Base-by-base conservation (phyloP, 1,140 invertebrate genomes). In the Metopolophium dirhodum region DNA sequence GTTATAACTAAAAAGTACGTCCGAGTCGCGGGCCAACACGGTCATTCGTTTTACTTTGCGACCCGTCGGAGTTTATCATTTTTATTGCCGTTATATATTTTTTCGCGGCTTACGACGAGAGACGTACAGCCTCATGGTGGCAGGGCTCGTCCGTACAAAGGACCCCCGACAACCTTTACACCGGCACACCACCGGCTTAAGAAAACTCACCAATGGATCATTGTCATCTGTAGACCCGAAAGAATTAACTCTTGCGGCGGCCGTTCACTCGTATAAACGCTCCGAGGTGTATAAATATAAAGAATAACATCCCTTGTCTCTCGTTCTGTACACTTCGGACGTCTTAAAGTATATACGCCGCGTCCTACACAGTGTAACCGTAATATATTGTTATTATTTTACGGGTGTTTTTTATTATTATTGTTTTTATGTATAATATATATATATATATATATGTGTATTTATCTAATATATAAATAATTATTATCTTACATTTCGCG, bases 51-150 rank as follows among this genome's bases (percentile, higher is more conserved):
- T 92, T 92, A 92, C 91, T 92, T 92, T 92, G 30, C 68, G 35
- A 26, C 77, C 49, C 91, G 77, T 93, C 91, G 77, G 77, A 57
- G 82, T 93, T 93, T 93, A 93, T 93, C 91, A 93, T 93, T 93
- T 93, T 93, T 93, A 93, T 93, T 93, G 82, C 91, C 91, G 77
- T 93, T 54, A 41, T 93, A 93, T 85, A 93, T 93, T 86, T 86
- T 77, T 86, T 86, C 35, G n/a, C 91, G 37, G 91, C 82, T 93
- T 93, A 93, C 91, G 7, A 20, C 23, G 37, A 51, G 47, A 83
- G 47, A 83, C 47, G 41, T 37, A 7, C 77, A 20, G 54, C 4
- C 23, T 18, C 22, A 54, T 20, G 22, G 45, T 20, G 22, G 45
- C 47, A 54, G 47, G 35, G 45, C 47, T 83, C n/a, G 47, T 82